Evolutionary conservation across 2,797 vertebrate species (phyloP).

Genomic region (Tachyglossus aculeatus): DNA sequence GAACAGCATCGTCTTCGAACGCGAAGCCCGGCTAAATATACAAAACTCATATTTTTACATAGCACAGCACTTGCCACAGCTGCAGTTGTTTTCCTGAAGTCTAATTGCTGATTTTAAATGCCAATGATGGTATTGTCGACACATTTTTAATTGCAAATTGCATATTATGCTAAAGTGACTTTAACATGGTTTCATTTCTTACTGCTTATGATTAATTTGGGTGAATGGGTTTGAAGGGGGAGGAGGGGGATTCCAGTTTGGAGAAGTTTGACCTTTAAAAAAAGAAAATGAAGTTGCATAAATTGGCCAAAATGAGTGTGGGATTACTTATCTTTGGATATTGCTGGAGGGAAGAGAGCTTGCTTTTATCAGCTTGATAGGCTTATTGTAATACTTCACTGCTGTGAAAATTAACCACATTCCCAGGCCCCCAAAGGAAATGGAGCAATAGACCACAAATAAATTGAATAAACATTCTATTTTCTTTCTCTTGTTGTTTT

Average conservation of each 20-base stretch:
- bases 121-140: slow-evolving; percentile 42
- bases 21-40: neutral
- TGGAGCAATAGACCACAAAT: too few species aligned
- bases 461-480: too few species aligned
- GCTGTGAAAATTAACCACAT: too few species aligned
- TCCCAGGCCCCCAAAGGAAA: too few species aligned
- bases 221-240: too few species aligned
- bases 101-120: slow-evolving; percentile 54
- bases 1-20: too few species aligned
- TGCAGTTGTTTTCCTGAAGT: slow-evolving; percentile 40
- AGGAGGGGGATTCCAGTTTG: slow-evolving; percentile 1
- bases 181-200: slow-evolving; percentile 18
- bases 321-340: neutral
- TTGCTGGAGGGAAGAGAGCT: neutral
- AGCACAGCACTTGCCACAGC: slow-evolving; percentile 37
- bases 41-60: neutral
- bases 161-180: slow-evolving; percentile 39
- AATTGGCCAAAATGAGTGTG: neutral
- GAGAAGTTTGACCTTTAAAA: neutral
- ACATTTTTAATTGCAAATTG: slow-evolving; percentile 45
- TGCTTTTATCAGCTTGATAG: too few species aligned
- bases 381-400: too few species aligned
- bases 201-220: slow-evolving; percentile 9
- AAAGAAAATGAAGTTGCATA: neutral
- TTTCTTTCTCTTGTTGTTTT: too few species aligned